Conservation (phyloP, 2,113 vertebrate species). For the Neolamprologus variostigma region DNA sequence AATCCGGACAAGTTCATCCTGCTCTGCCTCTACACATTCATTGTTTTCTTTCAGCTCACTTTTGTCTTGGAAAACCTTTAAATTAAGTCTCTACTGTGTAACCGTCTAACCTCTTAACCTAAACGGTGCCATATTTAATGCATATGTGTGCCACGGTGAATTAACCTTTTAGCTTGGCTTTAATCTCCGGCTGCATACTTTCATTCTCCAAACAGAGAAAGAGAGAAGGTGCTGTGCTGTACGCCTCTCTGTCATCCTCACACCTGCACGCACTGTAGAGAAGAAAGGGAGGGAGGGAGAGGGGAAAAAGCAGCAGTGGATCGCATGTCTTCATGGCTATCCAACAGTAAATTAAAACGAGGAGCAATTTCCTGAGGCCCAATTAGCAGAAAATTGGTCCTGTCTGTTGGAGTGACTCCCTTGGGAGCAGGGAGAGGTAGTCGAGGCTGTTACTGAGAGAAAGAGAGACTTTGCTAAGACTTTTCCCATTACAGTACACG, state of each 20-base stretch:
- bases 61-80: not conserved
- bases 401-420: constrained; percentile 67
- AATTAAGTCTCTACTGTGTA: not conserved
- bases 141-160: constrained; percentile 5
- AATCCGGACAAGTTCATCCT: not conserved
- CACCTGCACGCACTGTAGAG: constrained; percentile 35
- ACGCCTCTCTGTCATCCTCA: constrained; percentile 6
- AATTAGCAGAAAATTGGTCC: constrained; percentile 77
- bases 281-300: not conserved
- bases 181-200: not conserved
- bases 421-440: constrained; percentile 1
- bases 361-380: constrained; percentile 73
- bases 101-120: not conserved
- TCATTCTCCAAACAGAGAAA: not conserved
- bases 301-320: constrained; percentile 14
- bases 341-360: constrained; percentile 71
- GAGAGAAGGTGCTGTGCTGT: not conserved
- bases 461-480: not conserved
- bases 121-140: constrained; percentile 36
- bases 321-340: constrained; percentile 68
- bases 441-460: not conserved
- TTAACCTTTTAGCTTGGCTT: constrained; percentile 26
- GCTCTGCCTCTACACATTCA: not conserved
- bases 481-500: not conserved
- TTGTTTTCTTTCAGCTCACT: not conserved